These are phyloP conservation scores for Poecilia wingei DNA, from an alignment of 2,797 vertebrate species.

Conservation along the genomic window DNA sequence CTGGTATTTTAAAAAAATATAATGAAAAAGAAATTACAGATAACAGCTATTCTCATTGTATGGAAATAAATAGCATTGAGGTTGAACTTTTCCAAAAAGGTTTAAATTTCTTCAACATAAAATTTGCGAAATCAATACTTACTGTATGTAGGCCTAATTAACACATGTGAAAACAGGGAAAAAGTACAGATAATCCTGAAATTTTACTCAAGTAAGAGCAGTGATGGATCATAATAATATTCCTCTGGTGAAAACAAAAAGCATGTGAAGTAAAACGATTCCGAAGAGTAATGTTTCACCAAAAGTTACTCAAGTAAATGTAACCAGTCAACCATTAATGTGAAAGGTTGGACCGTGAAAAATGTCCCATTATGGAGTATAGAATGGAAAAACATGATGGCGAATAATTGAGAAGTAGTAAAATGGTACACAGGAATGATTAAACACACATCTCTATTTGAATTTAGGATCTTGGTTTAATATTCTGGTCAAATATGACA, in stretches of 20 bases:
- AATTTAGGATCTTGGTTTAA: conserved; percentile 49
- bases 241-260: background rate
- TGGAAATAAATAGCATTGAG: background rate
- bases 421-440: background rate
- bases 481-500: conserved; percentile 50
- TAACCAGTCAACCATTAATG: background rate
- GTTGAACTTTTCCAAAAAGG: background rate
- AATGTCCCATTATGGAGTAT: background rate
- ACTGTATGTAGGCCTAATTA: background rate
- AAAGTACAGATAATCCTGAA: background rate
- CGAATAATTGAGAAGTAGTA: background rate
- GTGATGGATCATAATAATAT: background rate
- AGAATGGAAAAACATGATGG: background rate
- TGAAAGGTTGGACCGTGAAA: background rate
- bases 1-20: background rate
- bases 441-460: conserved; percentile 2
- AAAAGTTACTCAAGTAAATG: background rate
- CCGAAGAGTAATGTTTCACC: background rate
- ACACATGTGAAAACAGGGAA: background rate
- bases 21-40: background rate
- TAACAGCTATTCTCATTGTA: background rate
- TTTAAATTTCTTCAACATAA: background rate
- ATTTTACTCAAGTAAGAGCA: background rate
- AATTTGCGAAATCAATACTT: background rate
- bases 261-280: background rate